Percentiles rank a stretch among this genome's conserved stretches.
phyloP scores from a whole-genome alignment of 2,888 invertebrate genomes.

The Lumbricus terrestris region DNA sequence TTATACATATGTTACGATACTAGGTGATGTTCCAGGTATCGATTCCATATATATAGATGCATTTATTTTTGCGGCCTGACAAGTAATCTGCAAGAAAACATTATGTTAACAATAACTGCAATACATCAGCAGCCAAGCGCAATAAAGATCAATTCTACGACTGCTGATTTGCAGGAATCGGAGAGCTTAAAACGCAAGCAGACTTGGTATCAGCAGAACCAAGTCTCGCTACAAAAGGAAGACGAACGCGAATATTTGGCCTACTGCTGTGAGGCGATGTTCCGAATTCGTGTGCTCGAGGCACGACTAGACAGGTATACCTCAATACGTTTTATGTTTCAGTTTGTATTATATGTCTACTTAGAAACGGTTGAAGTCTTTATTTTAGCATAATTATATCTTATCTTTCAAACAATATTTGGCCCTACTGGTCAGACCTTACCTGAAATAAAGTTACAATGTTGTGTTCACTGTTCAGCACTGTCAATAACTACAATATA shows the following conservation, averaged over 20 bases:
- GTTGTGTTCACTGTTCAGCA: background rate
- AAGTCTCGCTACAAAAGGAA: conserved; percentile 58
- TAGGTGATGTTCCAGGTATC: background rate
- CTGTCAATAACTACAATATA: background rate
- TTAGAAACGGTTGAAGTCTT: background rate
- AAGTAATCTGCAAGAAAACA: background rate
- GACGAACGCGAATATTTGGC: conserved; percentile 60
- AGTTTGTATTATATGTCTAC: background rate
- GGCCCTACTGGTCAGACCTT: background rate
- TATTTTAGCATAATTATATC: background rate
- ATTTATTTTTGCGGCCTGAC: background rate
- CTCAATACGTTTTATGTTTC: background rate
- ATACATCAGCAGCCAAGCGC: background rate
- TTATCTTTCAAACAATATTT: background rate
- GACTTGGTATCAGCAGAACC: conserved; percentile 60
- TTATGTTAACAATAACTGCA: background rate
- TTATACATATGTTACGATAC: no score
- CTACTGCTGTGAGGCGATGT: conserved; percentile 59
- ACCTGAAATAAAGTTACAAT: no score
- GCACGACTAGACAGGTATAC: conserved; percentile 56
- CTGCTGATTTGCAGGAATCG: conserved; percentile 51
- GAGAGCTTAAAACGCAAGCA: conserved; percentile 59
- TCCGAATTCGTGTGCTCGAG: conserved; percentile 59
- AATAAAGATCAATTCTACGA: background rate
- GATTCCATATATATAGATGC: background rate